These are phyloP conservation scores for Numida meleagris DNA, from an alignment of 2,113 vertebrate species.

Conservation along the genomic window DNA sequence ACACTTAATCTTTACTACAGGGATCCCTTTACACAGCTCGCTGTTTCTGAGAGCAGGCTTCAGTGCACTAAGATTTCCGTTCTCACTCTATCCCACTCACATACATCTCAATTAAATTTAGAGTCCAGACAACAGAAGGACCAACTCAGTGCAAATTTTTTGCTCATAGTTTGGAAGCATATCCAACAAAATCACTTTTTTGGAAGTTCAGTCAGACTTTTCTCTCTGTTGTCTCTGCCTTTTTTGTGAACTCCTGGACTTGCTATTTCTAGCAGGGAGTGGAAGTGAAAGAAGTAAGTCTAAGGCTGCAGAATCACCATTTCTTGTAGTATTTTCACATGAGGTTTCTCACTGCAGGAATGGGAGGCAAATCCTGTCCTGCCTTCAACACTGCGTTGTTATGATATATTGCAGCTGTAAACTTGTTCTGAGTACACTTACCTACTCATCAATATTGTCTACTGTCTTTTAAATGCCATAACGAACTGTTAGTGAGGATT, in stretches of 20 bases:
- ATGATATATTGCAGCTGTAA: constrained; percentile 33
- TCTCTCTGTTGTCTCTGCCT: not conserved
- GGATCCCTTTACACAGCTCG: constrained; percentile 36
- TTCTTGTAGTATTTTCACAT: constrained; percentile 6
- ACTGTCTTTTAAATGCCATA: constrained; percentile 15
- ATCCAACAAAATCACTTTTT: not conserved
- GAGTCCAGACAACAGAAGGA: not conserved
- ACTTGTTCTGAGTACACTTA: not conserved
- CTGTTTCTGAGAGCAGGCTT: constrained; percentile 46
- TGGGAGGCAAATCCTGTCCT: not conserved
- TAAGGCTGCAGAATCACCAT: not conserved
- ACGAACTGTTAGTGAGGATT: constrained; percentile 15
- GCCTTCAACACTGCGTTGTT: constrained; percentile 15
- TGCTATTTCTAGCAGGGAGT: not conserved
- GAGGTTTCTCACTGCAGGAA: not conserved
- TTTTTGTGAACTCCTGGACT: constrained; percentile 1
- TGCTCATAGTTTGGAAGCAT: not conserved
- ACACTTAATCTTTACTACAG: constrained; percentile 67
- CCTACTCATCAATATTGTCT: constrained; percentile 15
- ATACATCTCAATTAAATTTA: constrained; percentile 34
- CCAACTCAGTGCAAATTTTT: not conserved
- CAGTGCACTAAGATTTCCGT: constrained; percentile 24
- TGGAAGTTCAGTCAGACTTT: not conserved
- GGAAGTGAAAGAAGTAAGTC: not conserved
- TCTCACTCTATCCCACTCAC: not conserved